Base-by-base conservation (phyloP, 2,888 invertebrate species). In the Rhyacophila evoluta region DNA sequence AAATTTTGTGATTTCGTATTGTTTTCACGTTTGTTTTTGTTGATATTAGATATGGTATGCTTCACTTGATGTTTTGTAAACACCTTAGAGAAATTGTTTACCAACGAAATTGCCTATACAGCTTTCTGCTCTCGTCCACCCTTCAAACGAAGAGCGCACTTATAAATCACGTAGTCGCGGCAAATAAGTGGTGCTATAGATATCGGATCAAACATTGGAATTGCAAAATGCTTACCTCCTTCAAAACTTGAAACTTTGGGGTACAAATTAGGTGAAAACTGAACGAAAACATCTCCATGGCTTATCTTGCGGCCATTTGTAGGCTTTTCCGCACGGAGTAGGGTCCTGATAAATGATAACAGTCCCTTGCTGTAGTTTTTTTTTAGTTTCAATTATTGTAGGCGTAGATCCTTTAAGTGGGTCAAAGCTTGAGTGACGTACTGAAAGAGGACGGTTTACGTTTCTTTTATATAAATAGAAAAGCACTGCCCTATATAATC, bases 321-420 rank as follows among this genome's bases (percentile, higher is more conserved):
- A 25, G 19, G 55, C 19, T 55, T 55, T 55, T 8, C 25, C 4
- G 10, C 19, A 19, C 25, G 55, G 55, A 55, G 25, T 19, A 55
- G 55, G 55, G 55, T 55, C 19, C 55, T 55, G 55, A 55, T 55
- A 55, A 55, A 55, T 55, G 55, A 55, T 55, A 55, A 55, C 55
- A 55, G 8, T 12, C 55, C 55, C 25, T 25, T 55, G 55, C 55
- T 19, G 19, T 33, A n/a, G n/a, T 33, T 55, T 55, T 55, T 41
- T 55, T 55, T 19, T 10, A 19, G 25, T 55, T 55, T 55, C 55
- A 55, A 55, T 55, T 55, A 55, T 55, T 55, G 25, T 55, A 55
- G 41, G 8, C 41, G 41, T 1, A 19, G 55, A 55, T 55, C 55
- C 25, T 55, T 5, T 55, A 55, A 55, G 55, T 55, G 55, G 55